A percentile compares a stretch with the other conserved stretches of the same genome.
phyloP scores from a whole-genome alignment of 1,140 invertebrate species.

The Nymphalis io region DNA sequence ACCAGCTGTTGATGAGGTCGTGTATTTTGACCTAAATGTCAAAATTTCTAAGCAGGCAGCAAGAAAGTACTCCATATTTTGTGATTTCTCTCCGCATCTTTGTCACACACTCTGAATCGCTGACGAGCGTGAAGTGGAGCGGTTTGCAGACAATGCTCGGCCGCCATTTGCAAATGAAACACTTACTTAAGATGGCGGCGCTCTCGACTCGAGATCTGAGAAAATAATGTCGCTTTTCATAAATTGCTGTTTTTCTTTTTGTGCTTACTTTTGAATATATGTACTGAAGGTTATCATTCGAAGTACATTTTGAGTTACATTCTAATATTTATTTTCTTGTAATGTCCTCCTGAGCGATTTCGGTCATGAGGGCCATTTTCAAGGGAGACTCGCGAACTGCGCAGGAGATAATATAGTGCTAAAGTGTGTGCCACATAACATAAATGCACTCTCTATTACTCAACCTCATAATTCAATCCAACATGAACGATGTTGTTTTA shows the following conservation, averaged over 20 bases:
- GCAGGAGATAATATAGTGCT: too few relatives aligned
- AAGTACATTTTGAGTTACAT: background rate
- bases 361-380: too few relatives aligned
- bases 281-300: background rate
- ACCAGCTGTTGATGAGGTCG: background rate
- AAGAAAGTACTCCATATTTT: constrained; percentile 19
- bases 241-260: constrained; percentile 20
- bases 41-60: background rate
- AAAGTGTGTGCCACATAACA: too few relatives aligned
- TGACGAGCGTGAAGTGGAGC: constrained; percentile 18
- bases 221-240: constrained; percentile 32
- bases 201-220: constrained; percentile 26
- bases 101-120: constrained; percentile 24
- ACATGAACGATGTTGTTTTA: too few relatives aligned
- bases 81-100: constrained; percentile 14
- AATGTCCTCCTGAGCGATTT: too few relatives aligned
- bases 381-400: too few relatives aligned
- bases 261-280: background rate
- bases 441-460: too few relatives aligned
- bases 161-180: constrained; percentile 38
- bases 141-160: constrained; percentile 31
- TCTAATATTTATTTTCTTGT: background rate
- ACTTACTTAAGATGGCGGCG: constrained; percentile 36
- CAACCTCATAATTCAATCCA: too few relatives aligned
- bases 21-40: background rate